Conservation (phyloP, 2,797 vertebrate species). For the Eupleurogrammus muticus region DNA sequence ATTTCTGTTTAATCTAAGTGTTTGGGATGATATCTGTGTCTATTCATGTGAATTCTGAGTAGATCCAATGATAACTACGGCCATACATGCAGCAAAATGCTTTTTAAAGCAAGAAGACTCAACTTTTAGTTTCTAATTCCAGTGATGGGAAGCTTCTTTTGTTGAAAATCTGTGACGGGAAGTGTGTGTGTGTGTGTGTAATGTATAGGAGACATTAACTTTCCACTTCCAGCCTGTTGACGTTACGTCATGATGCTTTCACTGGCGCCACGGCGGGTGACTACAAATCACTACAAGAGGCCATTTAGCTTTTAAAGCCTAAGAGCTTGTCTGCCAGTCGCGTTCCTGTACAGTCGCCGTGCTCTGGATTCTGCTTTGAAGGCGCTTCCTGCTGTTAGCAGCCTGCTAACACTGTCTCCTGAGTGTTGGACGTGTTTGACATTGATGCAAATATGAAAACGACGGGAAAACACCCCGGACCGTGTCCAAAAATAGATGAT, state of each 20-base stretch:
- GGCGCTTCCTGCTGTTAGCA: constrained; percentile 1
- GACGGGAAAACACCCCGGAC: neutral
- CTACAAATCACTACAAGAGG: constrained; percentile 37
- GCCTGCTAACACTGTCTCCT: neutral
- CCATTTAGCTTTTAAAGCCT: constrained; percentile 55
- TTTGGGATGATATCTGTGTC: no score
- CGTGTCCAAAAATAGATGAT: neutral
- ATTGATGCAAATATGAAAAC: no score
- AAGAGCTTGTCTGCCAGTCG: constrained; percentile 34
- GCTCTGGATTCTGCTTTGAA: constrained; percentile 2
- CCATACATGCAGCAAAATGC: no score
- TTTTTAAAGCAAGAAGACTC: neutral
- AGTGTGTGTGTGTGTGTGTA: constrained; percentile 20
- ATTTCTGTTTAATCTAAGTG: no score
- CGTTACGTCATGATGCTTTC: constrained; percentile 28
- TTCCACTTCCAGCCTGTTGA: constrained; percentile 28
- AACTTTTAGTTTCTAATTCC: neutral
- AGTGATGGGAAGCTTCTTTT: neutral
- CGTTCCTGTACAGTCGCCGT: constrained; percentile 14
- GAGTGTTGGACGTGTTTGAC: neutral
- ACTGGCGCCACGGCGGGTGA: constrained; percentile 26
- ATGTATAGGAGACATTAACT: constrained; percentile 18
- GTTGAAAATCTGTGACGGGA: constrained; percentile 4
- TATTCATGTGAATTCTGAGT: no score
- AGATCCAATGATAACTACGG: no score